Base-by-base conservation (phyloP, 1,140 invertebrate genomes). In the Vanessa atalanta region DNA sequence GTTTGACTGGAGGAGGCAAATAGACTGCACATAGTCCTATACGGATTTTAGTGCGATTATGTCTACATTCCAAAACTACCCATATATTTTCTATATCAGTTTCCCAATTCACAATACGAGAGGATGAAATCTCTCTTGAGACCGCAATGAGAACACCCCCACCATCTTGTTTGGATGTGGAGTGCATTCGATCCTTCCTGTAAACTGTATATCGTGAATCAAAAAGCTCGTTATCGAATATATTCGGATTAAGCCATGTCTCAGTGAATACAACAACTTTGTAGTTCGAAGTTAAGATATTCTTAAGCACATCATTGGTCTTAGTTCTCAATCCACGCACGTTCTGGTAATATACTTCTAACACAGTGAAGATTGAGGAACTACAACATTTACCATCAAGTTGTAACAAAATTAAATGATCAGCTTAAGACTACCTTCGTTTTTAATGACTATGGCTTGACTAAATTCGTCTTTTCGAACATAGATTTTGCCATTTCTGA, bases 341-440 rank as follows among this genome's bases (percentile, higher is more conserved):
- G 23, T 72, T 72, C 57, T 72, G 70, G 47, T 72, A 65, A 20
- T 72, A 72, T 9, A 72, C 47, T n/a, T 57, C 55, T 47, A 65
- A 66, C 47, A 66, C 48, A 20, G n/a, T 66, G n/a, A 6, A 9
- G 37, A 43, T 50, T 47, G 48, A 50, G 16, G 16, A 66, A 51
- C 53, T 23, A 57, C 53, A 9, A 23, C 37, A 43, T 43, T 43
- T 57, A 57, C 20, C 16, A 57, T 57, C 20, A 13, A 57, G 37
- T 9, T 23, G 15, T 57, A 57, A 57, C 20, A 20, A 66, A 13
- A 14, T 50, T 16, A 66, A 5, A 23, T 15, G 1, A 48, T 66
- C 48, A 50, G n/a, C 16, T 66, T 66, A 66, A 48, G 43, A 23
- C 43, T 20, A 16, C 48, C 65, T 50, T 50, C 47, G 9, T 23